phyloP scores from a whole-genome alignment of 1,140 invertebrate species.

The Dinoponera quadriceps region DNA sequence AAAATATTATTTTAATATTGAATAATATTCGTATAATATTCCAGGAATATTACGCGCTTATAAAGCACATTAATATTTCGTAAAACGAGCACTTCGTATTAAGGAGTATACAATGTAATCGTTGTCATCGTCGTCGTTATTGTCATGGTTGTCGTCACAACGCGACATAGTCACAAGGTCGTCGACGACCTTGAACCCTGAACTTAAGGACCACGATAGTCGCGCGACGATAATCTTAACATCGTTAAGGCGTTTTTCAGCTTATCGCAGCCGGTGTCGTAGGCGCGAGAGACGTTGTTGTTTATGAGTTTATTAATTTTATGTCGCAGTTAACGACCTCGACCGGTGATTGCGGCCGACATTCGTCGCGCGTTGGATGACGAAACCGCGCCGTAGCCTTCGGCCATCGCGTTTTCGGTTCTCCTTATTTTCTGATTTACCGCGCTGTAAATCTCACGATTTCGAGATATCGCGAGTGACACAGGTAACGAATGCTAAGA shows the following conservation, averaged over 20 bases:
- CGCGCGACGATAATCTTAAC: conserved; percentile 26
- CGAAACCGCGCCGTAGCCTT: background rate
- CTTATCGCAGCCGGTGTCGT: no score
- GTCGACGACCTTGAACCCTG: conserved; percentile 45
- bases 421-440: background rate
- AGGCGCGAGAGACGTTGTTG: conserved; percentile 29
- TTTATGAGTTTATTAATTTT: conserved; percentile 55
- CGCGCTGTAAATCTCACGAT: background rate
- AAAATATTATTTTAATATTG: no score
- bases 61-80: conserved; percentile 44
- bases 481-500: no score
- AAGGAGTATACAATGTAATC: conserved; percentile 28
- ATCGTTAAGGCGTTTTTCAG: conserved; percentile 24
- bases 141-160: background rate
- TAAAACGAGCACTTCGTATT: conserved; percentile 28
- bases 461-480: background rate
- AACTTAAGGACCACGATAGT: conserved; percentile 13
- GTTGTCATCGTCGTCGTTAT: background rate
- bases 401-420: background rate
- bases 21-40: no score
- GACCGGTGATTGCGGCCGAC: conserved; percentile 18
- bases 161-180: background rate
- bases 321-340: conserved; percentile 36
- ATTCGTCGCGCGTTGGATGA: conserved; percentile 1
- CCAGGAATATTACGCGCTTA: no score